Conservation (phyloP, 2,113 vertebrate genomes). For the Hippotragus niger region DNA sequence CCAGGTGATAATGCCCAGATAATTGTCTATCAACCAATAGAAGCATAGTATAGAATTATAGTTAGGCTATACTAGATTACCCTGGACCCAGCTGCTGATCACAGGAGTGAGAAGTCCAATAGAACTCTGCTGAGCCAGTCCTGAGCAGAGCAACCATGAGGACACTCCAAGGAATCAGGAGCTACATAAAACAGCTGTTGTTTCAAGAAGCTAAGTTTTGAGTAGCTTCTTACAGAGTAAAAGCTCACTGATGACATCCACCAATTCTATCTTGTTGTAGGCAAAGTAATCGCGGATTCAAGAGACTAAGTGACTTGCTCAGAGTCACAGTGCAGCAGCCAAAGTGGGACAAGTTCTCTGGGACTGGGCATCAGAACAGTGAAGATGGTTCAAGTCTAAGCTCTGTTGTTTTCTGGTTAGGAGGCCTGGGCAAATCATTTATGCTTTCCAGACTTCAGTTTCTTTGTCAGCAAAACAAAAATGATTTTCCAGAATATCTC, state of each 20-base stretch:
- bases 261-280: not conserved
- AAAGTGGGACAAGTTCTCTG: not conserved
- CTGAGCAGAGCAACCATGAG: not conserved
- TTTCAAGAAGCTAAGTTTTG: not conserved
- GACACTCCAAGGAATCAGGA: not conserved
- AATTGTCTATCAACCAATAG: not conserved
- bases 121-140: not conserved
- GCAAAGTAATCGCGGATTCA: not conserved
- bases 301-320: not conserved
- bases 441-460: not conserved
- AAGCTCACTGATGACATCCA: not conserved
- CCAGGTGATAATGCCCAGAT: not conserved
- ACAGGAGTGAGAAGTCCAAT: not conserved
- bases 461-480: constrained; percentile 28
- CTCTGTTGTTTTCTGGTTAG: not conserved
- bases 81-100: not conserved
- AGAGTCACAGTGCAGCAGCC: not conserved
- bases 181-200: not conserved
- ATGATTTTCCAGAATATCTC: not conserved
- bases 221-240: not conserved
- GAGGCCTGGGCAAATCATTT: not conserved
- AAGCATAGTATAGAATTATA: not conserved
- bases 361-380: not conserved
- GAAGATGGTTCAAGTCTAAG: not conserved
- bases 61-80: not conserved